phyloP scores from a whole-genome alignment of 2,888 invertebrate genomes.

The Leucoma salicis region DNA sequence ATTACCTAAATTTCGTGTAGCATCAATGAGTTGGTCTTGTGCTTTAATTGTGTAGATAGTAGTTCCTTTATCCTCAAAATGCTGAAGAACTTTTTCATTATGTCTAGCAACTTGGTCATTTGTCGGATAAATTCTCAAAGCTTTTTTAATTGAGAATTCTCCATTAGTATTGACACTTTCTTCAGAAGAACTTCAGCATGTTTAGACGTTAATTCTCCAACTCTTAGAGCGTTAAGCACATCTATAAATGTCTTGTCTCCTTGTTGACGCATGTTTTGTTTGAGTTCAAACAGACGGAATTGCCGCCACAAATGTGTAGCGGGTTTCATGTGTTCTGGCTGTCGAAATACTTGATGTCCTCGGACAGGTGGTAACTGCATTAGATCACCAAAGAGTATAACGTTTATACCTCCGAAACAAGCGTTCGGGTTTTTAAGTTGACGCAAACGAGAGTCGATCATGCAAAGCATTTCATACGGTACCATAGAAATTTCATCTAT shows the following conservation, averaged over 20 bases:
- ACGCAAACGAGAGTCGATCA: slow-evolving; percentile 29
- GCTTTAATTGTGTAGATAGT: too few relatives aligned
- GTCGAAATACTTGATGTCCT: slow-evolving; percentile 12
- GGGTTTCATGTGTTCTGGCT: slow-evolving; percentile 13
- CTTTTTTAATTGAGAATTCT: too few relatives aligned
- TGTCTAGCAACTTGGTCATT: too few relatives aligned
- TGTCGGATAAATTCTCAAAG: too few relatives aligned
- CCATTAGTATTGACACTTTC: too few relatives aligned
- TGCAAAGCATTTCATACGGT: slow-evolving; percentile 36
- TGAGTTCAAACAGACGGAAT: slow-evolving; percentile 14
- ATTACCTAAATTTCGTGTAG: too few relatives aligned
- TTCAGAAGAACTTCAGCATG: too few relatives aligned
- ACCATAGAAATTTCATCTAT: slow-evolving; percentile 40
- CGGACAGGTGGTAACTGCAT: slow-evolving; percentile 22
- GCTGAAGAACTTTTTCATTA: too few relatives aligned
- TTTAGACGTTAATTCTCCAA: slow-evolving; percentile 18
- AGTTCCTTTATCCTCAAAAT: too few relatives aligned
- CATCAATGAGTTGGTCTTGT: too few relatives aligned
- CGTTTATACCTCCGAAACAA: slow-evolving; percentile 20
- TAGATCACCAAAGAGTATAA: slow-evolving; percentile 24
- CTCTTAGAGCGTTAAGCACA: slow-evolving; percentile 23
- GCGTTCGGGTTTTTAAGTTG: slow-evolving; percentile 21
- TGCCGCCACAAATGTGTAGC: slow-evolving; percentile 20
- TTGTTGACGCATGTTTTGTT: slow-evolving; percentile 8
- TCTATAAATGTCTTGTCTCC: slow-evolving; percentile 18